Base-by-base conservation (phyloP, 2,888 invertebrate genomes). In the Sarcophaga caerulescens region DNA sequence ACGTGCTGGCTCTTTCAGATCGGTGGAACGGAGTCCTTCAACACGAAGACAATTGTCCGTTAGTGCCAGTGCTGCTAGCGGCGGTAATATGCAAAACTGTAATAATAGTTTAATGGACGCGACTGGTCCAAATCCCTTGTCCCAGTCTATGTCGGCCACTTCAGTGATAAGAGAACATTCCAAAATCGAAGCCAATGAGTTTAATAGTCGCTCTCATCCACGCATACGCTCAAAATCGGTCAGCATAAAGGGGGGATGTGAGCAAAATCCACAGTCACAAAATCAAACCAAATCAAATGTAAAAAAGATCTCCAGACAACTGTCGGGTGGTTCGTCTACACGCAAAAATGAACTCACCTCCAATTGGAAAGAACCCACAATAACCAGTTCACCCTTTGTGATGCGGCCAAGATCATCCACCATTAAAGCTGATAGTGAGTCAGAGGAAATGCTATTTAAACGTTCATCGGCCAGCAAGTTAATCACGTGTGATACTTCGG, bases 1-100 rank as follows among this genome's bases (percentile, higher is more conserved):
- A 57, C 94, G 96, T 66, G 96, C 95, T 1, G 94, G 93, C 14
- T 95, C 96, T 25, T 95, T 96, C 93, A 94, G 96, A 81, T 92
- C 90, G 63, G 90, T 89, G 68, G 93, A 93, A 71, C 92, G 92
- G 57, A 91, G 91, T 45, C 90, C 91, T 17, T 90, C 90, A 2
- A 90, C 91, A 35, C 94, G 94, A 71, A 91, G 94, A 21, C 94
- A 94, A 81, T 90, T 90, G 14, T 92, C 91, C 8, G 78, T 89
- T 14, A 91, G 90, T 65, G 88, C 89, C 12, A 89, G 82, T 80
- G 88, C 89, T 35, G 75, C 84, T 47, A 68, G 76, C 44, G 74
- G 83, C 52, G 85, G 78, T 76, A 82, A 69, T 35, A 74, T 79
- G 66, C 47, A 75, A 62, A 80, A 86, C 47, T 78, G 74, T 71